These are phyloP conservation scores for Sebastes dallii DNA, from an alignment of 2,797 vertebrate species.

Conservation along the genomic window DNA sequence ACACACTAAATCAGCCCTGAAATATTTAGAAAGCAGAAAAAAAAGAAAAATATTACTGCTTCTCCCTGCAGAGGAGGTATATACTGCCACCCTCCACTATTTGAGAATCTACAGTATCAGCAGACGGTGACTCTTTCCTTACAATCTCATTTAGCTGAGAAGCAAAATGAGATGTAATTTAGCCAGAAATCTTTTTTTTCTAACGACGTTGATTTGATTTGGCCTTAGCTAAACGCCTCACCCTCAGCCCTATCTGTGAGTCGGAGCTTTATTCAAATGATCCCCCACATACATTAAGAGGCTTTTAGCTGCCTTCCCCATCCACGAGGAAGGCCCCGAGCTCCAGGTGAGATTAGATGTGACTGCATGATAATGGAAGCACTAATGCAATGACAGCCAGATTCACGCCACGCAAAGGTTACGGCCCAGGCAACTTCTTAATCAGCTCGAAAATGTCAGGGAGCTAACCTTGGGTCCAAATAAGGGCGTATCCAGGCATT, in stretches of 20 bases:
- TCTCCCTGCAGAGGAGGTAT: background rate
- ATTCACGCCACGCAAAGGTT: slow-evolving; percentile 75
- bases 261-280: slow-evolving; percentile 63
- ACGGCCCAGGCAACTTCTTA: slow-evolving; percentile 76
- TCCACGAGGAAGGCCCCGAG: slow-evolving; percentile 34
- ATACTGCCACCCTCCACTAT: background rate
- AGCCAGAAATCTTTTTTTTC: slow-evolving; percentile 20
- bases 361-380: slow-evolving; percentile 81
- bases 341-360: slow-evolving; percentile 78
- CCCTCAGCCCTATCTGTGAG: slow-evolving; percentile 40
- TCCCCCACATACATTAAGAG: slow-evolving; percentile 62
- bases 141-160: slow-evolving; percentile 12
- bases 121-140: background rate
- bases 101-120: background rate
- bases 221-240: slow-evolving; percentile 52
- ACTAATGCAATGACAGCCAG: slow-evolving; percentile 75
- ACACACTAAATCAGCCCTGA: background rate
- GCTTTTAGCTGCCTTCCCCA: slow-evolving; percentile 54
- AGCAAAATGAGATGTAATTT: slow-evolving; percentile 40
- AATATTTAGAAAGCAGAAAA: background rate
- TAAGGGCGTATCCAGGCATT: slow-evolving; percentile 59
- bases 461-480: slow-evolving; percentile 73
- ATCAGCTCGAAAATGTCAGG: slow-evolving; percentile 83
- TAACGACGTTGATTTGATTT: slow-evolving; percentile 63
- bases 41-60: background rate